Conservation (phyloP, 2,113 vertebrate species). For the Amphiprion percula region DNA sequence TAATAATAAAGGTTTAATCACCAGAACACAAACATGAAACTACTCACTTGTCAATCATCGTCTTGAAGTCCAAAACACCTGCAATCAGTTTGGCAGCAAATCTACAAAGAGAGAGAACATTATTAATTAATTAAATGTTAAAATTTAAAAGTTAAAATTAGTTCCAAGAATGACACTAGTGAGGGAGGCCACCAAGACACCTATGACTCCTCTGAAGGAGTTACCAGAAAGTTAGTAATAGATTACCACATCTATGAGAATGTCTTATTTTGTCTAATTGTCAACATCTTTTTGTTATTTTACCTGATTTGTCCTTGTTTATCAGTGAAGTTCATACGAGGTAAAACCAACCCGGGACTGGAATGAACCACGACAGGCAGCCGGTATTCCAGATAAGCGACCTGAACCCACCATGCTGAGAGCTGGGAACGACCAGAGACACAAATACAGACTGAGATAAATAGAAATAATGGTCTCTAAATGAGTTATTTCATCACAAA, state of each 20-base stretch:
- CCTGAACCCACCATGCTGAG: slow-evolving; percentile 96
- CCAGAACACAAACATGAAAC: too few species aligned
- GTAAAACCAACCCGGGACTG: slow-evolving; percentile 92
- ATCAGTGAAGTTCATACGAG: slow-evolving; percentile 91
- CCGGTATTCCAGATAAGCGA: slow-evolving; percentile 93
- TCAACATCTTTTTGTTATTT: background rate
- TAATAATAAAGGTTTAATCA: background rate
- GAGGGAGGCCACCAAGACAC: too few species aligned
- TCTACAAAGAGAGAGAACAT: slow-evolving; percentile 72
- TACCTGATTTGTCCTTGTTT: slow-evolving; percentile 96
- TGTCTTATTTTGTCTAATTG: too few species aligned
- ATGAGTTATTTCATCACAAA: too few species aligned
- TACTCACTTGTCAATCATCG: slow-evolving; percentile 97
- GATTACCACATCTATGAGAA: too few species aligned
- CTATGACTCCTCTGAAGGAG: too few species aligned
- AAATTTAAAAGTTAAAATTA: too few species aligned
- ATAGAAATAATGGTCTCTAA: too few species aligned
- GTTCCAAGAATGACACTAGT: too few species aligned
- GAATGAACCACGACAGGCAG: slow-evolving; percentile 94
- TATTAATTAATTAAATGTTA: too few species aligned
- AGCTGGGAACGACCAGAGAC: slow-evolving; percentile 80
- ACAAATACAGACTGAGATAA: too few species aligned
- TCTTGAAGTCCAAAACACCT: slow-evolving; percentile 96
- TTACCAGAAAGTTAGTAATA: too few species aligned
- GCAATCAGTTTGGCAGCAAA: slow-evolving; percentile 95